Evolutionary conservation across 1,140 invertebrate species (phyloP).

Genomic region (Caenorhabditis briggsae): DNA sequence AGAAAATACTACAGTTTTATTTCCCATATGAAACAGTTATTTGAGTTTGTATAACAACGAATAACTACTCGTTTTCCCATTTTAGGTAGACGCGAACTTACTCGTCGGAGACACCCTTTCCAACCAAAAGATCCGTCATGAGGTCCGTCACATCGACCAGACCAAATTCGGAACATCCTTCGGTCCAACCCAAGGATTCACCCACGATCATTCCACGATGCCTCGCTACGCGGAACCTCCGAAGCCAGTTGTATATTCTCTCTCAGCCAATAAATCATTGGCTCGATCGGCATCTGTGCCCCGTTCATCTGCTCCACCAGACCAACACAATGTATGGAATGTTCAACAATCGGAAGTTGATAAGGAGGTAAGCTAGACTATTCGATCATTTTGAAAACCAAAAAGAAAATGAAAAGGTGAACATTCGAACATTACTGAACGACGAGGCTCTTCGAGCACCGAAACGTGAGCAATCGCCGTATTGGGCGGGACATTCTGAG

Average conservation of each 20-base stretch:
- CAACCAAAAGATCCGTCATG: conserved; percentile 71
- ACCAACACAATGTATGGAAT: conserved; percentile 59
- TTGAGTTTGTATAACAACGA: too few relatives aligned
- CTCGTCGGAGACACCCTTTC: conserved; percentile 77
- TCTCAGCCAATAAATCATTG: conserved; percentile 59
- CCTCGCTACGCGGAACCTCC: conserved; percentile 62
- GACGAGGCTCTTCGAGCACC: conserved; percentile 64
- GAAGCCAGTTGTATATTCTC: conserved; percentile 72
- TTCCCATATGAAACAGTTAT: too few relatives aligned
- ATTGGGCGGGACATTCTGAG: conserved; percentile 62
- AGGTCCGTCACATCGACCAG: conserved; percentile 63
- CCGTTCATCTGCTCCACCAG: conserved; percentile 58
- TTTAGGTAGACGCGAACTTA: conserved; percentile 63
- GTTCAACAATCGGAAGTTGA: conserved; percentile 61
- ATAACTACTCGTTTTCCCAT: too few relatives aligned
- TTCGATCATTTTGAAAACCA: background rate
- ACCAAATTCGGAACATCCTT: conserved; percentile 70
- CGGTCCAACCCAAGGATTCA: conserved; percentile 72
- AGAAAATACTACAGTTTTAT: background rate
- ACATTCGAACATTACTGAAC: conserved; percentile 64
- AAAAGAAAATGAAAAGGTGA: conserved; percentile 14
- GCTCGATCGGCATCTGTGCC: conserved; percentile 42
- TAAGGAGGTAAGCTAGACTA: conserved; percentile 63
- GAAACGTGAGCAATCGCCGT: conserved; percentile 61
- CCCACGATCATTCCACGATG: conserved; percentile 66